These are phyloP conservation scores for Trachythela sp. DNA, from an alignment of 64 coral and sea anemone genomes.

Conservation along the genomic window DNA sequence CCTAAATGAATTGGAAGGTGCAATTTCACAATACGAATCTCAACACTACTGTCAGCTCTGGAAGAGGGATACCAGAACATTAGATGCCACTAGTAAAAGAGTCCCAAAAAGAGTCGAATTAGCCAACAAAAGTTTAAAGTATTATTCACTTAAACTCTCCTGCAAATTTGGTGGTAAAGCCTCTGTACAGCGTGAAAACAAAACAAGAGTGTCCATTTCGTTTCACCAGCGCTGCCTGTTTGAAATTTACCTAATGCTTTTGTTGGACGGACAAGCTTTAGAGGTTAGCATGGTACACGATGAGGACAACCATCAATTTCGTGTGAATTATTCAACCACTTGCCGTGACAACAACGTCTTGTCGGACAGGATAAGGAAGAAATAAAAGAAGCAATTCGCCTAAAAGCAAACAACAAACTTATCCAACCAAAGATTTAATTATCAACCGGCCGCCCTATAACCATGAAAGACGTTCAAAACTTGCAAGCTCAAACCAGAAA, in stretches of 20 bases:
- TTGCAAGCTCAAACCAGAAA: constrained; percentile 28
- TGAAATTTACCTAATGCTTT: constrained; percentile 4
- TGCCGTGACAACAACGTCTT: neutral
- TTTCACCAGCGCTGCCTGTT: neutral
- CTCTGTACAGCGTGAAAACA: neutral
- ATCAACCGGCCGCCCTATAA: constrained; percentile 38
- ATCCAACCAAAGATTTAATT: constrained; percentile 41
- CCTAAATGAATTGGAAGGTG: neutral
- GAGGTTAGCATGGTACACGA: neutral
- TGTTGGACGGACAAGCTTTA: neutral
- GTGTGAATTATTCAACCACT: neutral
- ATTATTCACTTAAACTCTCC: neutral
- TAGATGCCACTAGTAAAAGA: neutral
- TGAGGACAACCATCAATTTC: neutral
- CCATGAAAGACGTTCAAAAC: constrained; percentile 48
- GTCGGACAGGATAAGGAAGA: constrained; percentile 20
- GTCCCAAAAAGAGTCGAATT: neutral
- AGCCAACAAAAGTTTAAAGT: neutral
- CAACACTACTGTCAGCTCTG: neutral
- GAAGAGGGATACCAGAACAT: no score
- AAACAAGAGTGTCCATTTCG: neutral
- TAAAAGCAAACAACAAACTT: constrained; percentile 35
- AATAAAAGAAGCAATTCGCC: constrained; percentile 33
- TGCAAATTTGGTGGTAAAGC: constrained; percentile 16
- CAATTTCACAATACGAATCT: neutral